Evolutionary conservation across 2,113 vertebrate species (phyloP), one percentile per base, ranked within the genome.

Genomic region (Tapirus terrestris): DNA sequence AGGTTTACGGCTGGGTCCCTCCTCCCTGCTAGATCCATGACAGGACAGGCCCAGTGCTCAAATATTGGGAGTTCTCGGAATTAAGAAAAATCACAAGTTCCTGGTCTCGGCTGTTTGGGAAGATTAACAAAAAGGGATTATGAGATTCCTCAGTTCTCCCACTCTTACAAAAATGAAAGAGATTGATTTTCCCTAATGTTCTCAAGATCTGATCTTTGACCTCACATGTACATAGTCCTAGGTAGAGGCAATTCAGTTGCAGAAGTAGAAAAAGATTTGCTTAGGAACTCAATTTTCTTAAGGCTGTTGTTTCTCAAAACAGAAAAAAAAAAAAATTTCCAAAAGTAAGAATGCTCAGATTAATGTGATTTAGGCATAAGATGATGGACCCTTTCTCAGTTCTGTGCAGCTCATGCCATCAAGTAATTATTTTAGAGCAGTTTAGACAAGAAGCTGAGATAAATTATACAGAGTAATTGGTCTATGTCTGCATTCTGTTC

Each of bases 31-130:
- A 94, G 73, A 97, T 48, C 82, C 43, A 43, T 95, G 89, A 94
- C 94, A 91, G 75, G 95, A 97, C 92, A 96, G 91, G 82, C 36
- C 3, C 36, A 94, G 25, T 94, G 97, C 93, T 97, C 97, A 96
- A 97, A 98, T 85, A 51, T 83, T 1, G 0, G n/a, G 68, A 20
- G 96, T 97, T 95, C 94, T 97, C 82, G 68, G 0, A 2, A 96
- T 83, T 94, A 92, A 65, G 95, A 97, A 58, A 79, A 92, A 43
- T 80, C 79, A 45, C 65, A 79, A 80, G 87, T 96, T 97, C 93
- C 84, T 80, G n/a, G 81, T 96, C 95, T 94, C 81, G 0, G 93
- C 79, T 97, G 82, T 75, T 60, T 14, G 63, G 86, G 80, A 89
- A 80, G 96, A 92, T 91, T 53, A 86, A 39, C 76, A 96, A 96